Percentiles rank a stretch among this genome's conserved stretches.
Evolutionary conservation across 2,888 invertebrate species (phyloP).

Genomic region (Hypselothyrea guttata): DNA sequence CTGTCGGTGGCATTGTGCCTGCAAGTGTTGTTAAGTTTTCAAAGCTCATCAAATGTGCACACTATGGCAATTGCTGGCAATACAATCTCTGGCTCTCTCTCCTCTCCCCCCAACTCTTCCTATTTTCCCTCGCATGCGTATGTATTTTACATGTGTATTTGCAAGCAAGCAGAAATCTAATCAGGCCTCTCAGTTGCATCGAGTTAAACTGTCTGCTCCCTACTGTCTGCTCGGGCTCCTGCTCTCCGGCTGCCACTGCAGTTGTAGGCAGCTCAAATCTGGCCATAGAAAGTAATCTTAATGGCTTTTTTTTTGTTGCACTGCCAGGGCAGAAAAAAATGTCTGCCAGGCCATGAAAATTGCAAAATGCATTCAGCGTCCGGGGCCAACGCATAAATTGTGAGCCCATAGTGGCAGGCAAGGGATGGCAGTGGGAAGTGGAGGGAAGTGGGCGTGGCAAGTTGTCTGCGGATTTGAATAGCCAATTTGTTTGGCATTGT

Average conservation of each 20-base stretch:
- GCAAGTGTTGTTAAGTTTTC: conserved; percentile 41
- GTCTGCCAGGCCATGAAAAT: conserved; percentile 68
- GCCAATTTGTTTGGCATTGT: conserved; percentile 79
- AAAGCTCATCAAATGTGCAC: conserved; percentile 70
- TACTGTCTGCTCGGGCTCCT: no score
- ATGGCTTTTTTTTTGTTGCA: conserved; percentile 69
- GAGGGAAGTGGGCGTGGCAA: conserved; percentile 16
- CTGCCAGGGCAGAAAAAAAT: conserved; percentile 25
- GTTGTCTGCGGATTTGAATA: conserved; percentile 77
- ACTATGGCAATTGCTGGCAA: no score
- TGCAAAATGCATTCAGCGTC: conserved; percentile 75
- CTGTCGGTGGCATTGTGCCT: conserved; percentile 36
- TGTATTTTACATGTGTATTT: conserved; percentile 28
- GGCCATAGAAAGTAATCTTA: conserved; percentile 76
- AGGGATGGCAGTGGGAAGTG: neutral
- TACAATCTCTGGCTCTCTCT: no score
- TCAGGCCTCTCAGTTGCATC: conserved; percentile 30
- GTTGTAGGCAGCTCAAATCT: conserved; percentile 50
- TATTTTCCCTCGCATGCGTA: no score
- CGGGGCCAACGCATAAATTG: conserved; percentile 71
- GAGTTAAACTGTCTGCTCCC: conserved; percentile 20
- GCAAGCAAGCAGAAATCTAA: conserved; percentile 38
- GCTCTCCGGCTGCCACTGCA: conserved; percentile 9
- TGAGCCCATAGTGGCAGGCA: conserved; percentile 19
- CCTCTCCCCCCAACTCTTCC: conserved; percentile 8